Percentiles rank a stretch among this genome's conserved stretches.
Conservation (phyloP, 2,113 vertebrate species). For the Vanacampus margaritifer region DNA sequence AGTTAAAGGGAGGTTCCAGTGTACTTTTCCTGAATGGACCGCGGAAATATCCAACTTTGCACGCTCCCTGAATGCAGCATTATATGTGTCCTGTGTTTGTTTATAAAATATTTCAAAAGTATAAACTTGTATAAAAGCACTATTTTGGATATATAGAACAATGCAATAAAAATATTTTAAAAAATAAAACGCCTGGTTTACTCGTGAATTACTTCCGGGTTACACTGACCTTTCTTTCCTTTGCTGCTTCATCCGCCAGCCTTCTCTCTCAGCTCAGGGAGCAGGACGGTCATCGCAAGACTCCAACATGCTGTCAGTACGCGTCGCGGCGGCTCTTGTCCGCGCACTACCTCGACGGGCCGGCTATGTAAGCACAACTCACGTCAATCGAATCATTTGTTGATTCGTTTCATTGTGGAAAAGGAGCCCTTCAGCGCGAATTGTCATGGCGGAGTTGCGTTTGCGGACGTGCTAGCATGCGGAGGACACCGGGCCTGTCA, state of each 20-base stretch:
- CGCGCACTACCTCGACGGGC: slow-evolving; percentile 80
- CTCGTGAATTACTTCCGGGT: slow-evolving; percentile 58
- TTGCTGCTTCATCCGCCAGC: slow-evolving; percentile 41
- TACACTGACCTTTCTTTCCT: slow-evolving; percentile 31
- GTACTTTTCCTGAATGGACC: too few species aligned
- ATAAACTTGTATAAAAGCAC: background rate
- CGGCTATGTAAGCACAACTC: slow-evolving; percentile 75
- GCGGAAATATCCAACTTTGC: too few species aligned
- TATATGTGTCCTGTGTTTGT: too few species aligned
- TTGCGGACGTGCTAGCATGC: slow-evolving; percentile 15
- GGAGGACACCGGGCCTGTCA: slow-evolving; percentile 52
- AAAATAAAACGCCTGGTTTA: background rate
- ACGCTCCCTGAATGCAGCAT: too few species aligned
- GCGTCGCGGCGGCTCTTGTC: slow-evolving; percentile 81
- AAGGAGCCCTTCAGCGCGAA: background rate
- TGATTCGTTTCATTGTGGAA: background rate
- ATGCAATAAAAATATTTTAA: background rate
- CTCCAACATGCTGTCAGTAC: slow-evolving; percentile 79
- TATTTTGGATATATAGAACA: background rate
- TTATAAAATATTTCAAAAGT: too few species aligned
- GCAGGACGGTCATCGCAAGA: slow-evolving; percentile 23
- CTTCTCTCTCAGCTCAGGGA: slow-evolving; percentile 50
- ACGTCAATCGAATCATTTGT: background rate
- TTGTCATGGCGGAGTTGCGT: slow-evolving; percentile 9
- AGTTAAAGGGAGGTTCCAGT: too few species aligned